Conservation (phyloP, 2,888 invertebrate genomes). For the Mycogona germanica region DNA sequence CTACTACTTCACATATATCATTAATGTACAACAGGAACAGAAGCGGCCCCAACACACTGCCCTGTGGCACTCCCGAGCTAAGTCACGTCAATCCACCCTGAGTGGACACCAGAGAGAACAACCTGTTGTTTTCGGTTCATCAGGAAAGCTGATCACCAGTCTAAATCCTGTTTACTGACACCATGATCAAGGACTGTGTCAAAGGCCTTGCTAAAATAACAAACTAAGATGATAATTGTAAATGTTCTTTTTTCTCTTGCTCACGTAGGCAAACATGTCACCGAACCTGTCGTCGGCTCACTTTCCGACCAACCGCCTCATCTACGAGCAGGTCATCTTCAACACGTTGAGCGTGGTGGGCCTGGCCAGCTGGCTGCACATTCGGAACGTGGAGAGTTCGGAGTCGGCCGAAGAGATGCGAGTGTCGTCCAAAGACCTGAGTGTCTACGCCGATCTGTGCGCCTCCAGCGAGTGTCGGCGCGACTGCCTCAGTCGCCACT, state of each 20-base stretch:
- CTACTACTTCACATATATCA: too few species aligned
- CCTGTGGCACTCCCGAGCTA: too few species aligned
- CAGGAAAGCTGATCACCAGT: too few species aligned
- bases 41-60: too few species aligned
- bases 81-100: too few species aligned
- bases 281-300: constrained; percentile 92
- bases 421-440: constrained; percentile 65
- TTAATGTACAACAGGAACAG: too few species aligned
- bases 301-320: constrained; percentile 65
- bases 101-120: too few species aligned
- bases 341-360: constrained; percentile 70
- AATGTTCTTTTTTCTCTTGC: constrained; percentile 20
- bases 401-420: constrained; percentile 47
- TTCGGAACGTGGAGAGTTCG: constrained; percentile 28
- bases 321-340: constrained; percentile 87
- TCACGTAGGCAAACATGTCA: constrained; percentile 78
- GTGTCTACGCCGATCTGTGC: constrained; percentile 59
- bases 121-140: too few species aligned
- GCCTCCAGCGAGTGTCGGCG: constrained; percentile 33
- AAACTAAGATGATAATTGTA: background rate
- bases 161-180: too few species aligned
- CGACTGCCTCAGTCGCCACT: constrained; percentile 52
- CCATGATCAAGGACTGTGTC: too few species aligned
- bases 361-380: constrained; percentile 32
- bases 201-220: too few species aligned